Conservation (phyloP, 2,888 invertebrate species). For the Drosophila antonietae region DNA sequence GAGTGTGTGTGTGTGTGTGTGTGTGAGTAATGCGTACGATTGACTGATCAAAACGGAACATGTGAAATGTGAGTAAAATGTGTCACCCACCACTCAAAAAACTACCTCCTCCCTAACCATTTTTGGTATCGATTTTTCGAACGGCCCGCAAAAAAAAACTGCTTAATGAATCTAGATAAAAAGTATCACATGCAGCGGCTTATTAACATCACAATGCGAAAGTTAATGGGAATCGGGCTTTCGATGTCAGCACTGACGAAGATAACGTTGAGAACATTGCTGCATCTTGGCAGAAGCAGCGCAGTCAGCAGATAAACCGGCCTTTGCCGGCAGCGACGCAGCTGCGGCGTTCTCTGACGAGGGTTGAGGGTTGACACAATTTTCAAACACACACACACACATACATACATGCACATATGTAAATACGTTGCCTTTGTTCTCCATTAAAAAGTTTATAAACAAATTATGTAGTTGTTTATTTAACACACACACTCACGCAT, state of each 20-base stretch:
- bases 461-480: conserved; percentile 73
- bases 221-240: conserved; percentile 16
- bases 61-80: conserved; percentile 52
- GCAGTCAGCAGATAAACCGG: conserved; percentile 41
- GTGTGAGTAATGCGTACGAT: conserved; percentile 46
- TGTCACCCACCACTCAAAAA: conserved; percentile 59
- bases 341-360: conserved; percentile 7
- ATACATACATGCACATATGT: not conserved
- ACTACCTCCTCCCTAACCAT: not conserved
- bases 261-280: conserved; percentile 22
- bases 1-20: conserved; percentile 5
- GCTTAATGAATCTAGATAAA: not conserved
- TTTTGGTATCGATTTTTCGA: conserved; percentile 33
- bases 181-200: conserved; percentile 38
- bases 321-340: conserved; percentile 49
- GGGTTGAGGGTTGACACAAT: conserved; percentile 59
- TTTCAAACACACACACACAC: conserved; percentile 21
- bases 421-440: conserved; percentile 26
- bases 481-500: conserved; percentile 32
- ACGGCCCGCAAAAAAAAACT: conserved; percentile 3
- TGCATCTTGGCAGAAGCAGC: conserved; percentile 24
- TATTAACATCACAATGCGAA: conserved; percentile 60
- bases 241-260: conserved; percentile 16
- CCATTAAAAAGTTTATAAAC: conserved; percentile 65
- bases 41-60: conserved; percentile 67